Evolutionary conservation across 2,797 vertebrate genomes (phyloP).

Genomic region (Halcyon leucocephala): DNA sequence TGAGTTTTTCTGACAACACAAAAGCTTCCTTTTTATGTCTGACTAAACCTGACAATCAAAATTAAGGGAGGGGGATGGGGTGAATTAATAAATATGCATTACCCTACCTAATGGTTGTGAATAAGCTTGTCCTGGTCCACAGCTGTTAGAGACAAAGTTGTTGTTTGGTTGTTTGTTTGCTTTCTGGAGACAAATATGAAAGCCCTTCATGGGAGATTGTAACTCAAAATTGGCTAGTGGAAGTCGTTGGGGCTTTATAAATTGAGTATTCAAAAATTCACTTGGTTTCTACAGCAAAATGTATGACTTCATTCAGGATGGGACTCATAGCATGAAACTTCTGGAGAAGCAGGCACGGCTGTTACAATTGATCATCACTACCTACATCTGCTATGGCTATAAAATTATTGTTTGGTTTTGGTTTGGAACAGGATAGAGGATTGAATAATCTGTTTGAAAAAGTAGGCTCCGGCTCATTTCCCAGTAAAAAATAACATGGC

Average conservation of each 20-base stretch:
- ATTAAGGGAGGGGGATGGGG: background rate
- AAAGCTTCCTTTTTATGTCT: conserved; percentile 44
- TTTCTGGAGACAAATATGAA: background rate
- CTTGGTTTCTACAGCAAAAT: conserved; percentile 5
- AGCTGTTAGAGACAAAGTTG: background rate
- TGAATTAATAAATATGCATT: background rate
- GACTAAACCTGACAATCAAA: conserved; percentile 46
- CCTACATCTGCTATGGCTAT: background rate
- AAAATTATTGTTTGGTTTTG: background rate
- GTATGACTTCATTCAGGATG: background rate
- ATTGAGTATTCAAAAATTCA: background rate
- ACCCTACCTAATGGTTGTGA: background rate
- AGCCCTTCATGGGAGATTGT: background rate
- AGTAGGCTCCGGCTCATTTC: background rate
- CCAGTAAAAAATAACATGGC: background rate
- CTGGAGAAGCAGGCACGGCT: background rate
- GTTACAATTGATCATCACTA: background rate
- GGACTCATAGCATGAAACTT: background rate
- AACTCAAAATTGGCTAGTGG: background rate
- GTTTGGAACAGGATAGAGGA: background rate
- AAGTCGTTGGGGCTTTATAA: background rate
- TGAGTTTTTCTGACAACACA: conserved; percentile 23
- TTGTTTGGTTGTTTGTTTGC: background rate
- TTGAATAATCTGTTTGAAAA: background rate
- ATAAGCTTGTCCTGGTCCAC: background rate